Base-by-base conservation (phyloP, 2,888 invertebrate genomes). In the Dioctria linearis region DNA sequence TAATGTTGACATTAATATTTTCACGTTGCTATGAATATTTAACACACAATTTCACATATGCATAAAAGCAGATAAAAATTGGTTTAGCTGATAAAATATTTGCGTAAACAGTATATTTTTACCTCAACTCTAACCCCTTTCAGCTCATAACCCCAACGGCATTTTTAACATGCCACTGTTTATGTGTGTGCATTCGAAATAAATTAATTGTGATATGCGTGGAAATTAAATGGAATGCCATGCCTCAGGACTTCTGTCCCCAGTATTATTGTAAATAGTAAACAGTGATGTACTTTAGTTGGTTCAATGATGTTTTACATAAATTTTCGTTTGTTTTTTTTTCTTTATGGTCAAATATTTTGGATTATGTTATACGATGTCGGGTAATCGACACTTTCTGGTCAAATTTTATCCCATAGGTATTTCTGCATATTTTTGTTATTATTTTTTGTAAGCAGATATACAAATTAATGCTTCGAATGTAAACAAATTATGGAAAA, bases 31-130 rank as follows among this genome's bases (percentile, higher is more conserved):
- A 73, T 73, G 73, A 73, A 73, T 73, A 73, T 59, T 73, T 57
- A 73, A 73, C 73, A 25, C 25, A 73, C 57, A 42, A 73, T 73
- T 57, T 40, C 57, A 57, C 57, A 51, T 73, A 59, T 54, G 73
- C 73, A 73, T 59, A 42, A 59, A 11, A 54, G 59, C 73, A 73
- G 57, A 57, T 73, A 73, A 73, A 73, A 73, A 73, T 59, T 73
- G 73, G 57, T 73, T 73, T 73, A 73, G 73, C 73, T 73, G 73
- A 73, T 73, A 73, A 73, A 73, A 57, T 73, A 73, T 73, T 73
- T 73, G 73, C 57, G 59, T 73, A 73, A 73, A 73, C 37, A 73
- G 40, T 8, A 57, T 57, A 73, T 42, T 73, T 73, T 57, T 40
- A 37, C 42, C 59, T 73, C 57, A 13, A 13, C 73, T 59, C 73